phyloP scores from a whole-genome alignment of 1,140 invertebrate species.

The Pollicipes pollicipes region DNA sequence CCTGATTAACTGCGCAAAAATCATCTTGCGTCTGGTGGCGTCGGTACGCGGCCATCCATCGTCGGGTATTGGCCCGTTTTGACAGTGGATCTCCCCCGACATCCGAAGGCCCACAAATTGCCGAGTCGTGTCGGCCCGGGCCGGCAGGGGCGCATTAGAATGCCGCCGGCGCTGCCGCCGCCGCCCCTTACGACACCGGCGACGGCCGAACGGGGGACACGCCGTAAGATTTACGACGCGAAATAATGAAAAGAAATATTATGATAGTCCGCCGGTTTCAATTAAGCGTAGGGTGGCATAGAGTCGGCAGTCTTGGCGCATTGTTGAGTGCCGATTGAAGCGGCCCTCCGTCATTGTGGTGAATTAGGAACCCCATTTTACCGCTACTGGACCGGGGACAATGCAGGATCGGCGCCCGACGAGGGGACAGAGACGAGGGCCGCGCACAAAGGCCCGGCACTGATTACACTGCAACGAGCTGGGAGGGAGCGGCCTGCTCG shows the following conservation, averaged over 20 bases:
- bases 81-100: neutral
- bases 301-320: neutral
- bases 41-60: neutral
- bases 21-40: neutral
- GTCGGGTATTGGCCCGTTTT: neutral
- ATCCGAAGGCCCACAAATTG: neutral
- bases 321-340: neutral
- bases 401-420: too few relatives aligned
- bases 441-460: neutral
- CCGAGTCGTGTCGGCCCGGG: neutral
- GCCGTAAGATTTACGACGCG: neutral
- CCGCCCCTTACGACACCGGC: too few relatives aligned
- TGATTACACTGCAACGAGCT: neutral
- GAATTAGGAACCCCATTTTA: neutral
- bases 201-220: neutral
- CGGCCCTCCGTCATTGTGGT: neutral
- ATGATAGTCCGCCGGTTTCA: neutral
- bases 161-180: neutral
- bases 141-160: neutral
- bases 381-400: neutral
- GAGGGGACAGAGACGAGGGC: too few relatives aligned
- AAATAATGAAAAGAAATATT: constrained; percentile 2
- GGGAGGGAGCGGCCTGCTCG: neutral
- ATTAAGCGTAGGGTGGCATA: neutral
- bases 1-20: neutral